Evolutionary conservation across 2,888 invertebrate species (phyloP), one percentile per base, ranked within the genome.

Genomic region (Emmelina monodactyla): DNA sequence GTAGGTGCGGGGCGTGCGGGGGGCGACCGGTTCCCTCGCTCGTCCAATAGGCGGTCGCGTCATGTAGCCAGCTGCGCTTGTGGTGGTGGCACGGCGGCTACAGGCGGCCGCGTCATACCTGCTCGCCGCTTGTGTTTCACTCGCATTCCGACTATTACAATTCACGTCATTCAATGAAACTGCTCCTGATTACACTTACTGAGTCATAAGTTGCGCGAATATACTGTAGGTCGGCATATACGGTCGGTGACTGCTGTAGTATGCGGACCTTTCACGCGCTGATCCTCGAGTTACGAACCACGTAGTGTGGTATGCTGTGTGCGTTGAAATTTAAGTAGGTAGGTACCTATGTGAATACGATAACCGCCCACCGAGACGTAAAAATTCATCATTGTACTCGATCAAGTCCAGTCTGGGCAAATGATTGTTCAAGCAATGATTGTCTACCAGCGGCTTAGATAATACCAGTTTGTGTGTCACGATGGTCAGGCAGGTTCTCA

Each of bases 1-100:
- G 57, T 46, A 41, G 45, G 51, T 44, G 43, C 49, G 42, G 49
- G 50, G 61, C 59, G 49, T 44, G 54, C 51, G 61, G 56, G 57
- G 53, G 41, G 48, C 51, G 67, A 72, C 73, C 73, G 75, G 75
- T 73, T 72, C 59, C 63, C 47, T 55, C 54, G n/a, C 45, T 40
- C 62, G 62, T 59, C 76, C 76, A 75, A 75, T 76, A 47, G 55
- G 57, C 57, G 57, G 50, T 55, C 53, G 67, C 71, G 66, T 60
- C 65, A 53, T 57, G 48, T 67, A 53, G 68, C 70, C 75, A 73
- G 75, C 75, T 72, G 73, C 63, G 60, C 57, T n/a, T n/a, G 61
- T 57, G 52, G 56, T 54, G 55, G 55, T 50, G 46, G 51, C 53
- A 50, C 47, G 51, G 48, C 44, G 5, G 4, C 29, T 9, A 29